phyloP scores from a whole-genome alignment of 2,113 vertebrate genomes.

The Mixornis gularis region DNA sequence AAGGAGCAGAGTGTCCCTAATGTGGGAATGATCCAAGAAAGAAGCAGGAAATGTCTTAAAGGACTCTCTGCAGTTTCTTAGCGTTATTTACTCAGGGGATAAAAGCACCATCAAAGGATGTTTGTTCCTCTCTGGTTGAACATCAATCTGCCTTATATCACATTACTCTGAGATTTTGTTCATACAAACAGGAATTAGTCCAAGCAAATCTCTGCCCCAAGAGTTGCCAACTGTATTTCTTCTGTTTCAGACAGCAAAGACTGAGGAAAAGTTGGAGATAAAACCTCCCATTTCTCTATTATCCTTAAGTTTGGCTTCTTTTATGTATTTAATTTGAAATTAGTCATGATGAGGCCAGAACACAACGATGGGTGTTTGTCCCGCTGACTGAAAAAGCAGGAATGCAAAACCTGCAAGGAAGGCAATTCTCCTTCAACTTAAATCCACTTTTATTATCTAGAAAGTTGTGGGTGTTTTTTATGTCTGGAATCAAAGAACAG shows the following conservation, averaged over 20 bases:
- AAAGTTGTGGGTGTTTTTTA: background rate
- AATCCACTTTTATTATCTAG: background rate
- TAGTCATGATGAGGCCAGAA: background rate
- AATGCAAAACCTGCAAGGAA: background rate
- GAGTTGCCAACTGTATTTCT: background rate
- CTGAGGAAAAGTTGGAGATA: background rate
- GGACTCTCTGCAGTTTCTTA: background rate
- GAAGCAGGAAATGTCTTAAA: conserved; percentile 25
- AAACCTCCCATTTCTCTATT: background rate
- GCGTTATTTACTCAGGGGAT: background rate
- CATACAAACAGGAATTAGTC: background rate
- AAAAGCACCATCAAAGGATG: conserved; percentile 9
- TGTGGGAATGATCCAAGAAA: background rate
- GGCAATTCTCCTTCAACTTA: background rate
- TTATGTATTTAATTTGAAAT: background rate
- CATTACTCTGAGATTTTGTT: background rate
- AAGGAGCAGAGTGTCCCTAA: background rate
- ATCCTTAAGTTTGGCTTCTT: background rate
- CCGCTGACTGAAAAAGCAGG: background rate
- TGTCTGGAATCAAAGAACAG: background rate
- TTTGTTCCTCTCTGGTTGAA: conserved; percentile 25
- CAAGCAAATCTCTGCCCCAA: background rate
- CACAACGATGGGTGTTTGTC: background rate
- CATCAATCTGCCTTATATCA: background rate
- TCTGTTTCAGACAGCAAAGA: background rate